Base-by-base conservation (phyloP, 2,113 vertebrate genomes). In the Engraulis encrasicolus region DNA sequence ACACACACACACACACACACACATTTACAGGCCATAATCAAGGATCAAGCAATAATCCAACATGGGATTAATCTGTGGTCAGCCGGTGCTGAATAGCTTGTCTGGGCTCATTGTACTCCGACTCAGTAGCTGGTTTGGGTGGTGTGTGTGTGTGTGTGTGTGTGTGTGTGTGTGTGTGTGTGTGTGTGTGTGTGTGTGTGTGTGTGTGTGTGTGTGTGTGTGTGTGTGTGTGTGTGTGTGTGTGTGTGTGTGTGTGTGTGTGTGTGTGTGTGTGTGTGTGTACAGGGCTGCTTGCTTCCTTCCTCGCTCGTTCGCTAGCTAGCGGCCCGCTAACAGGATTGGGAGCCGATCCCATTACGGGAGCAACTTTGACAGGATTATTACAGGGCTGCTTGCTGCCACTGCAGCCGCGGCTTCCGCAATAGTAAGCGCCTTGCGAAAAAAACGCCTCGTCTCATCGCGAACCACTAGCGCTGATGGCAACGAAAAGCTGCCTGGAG, bases 301-400 rank as follows among this genome's bases (percentile, higher is more conserved):
- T n/a, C n/a, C n/a, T n/a, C n/a, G n/a, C n/a, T n/a, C n/a, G n/a
- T n/a, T n/a, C n/a, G n/a, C n/a, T n/a, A n/a, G n/a, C n/a, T n/a
- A n/a, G n/a, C n/a, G n/a, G n/a, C n/a, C n/a, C 78, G 50, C 50
- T 34, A 52, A 27, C 71, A 37, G 77, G 82, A 83, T 79, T 54
- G 20, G 17, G 54, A 34, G 48, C 77, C 50, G 80, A 82, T 82
- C 74, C 79, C 58, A 54, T 81, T 77, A 78, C 61, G 14, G 19
- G 6, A 52, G 6, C 45, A 49, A 45, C 37, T 36, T 82, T 91
- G 92, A 93, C 92, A 92, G 90, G 90, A 93, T 92, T 93, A 90
- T 85, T 88, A 88, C 88, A 89, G 50, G 82, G 89, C 89, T 6
- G 84, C 89, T 89, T n/a, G n/a, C n/a, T n/a, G n/a, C n/a, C n/a